Evolutionary conservation across 2,113 vertebrate genomes (phyloP).

Genomic region (Engraulis encrasicolus): DNA sequence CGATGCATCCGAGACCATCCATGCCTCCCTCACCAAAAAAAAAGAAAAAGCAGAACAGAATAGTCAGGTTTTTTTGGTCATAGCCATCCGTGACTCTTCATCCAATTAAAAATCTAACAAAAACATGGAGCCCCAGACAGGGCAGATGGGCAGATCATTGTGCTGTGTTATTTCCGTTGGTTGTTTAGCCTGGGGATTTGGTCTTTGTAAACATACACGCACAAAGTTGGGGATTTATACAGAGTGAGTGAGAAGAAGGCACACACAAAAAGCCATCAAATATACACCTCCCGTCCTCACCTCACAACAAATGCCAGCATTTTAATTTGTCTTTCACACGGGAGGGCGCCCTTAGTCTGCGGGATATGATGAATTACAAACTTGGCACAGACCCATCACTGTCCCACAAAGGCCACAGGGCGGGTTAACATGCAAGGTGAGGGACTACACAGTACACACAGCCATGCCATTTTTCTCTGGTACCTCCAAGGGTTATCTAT

Average conservation of each 20-base stretch:
- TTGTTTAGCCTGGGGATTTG: background rate
- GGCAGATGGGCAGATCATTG: background rate
- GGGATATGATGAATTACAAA: background rate
- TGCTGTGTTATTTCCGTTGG: conserved; percentile 16
- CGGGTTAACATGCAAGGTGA: background rate
- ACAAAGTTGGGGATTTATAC: conserved; percentile 22
- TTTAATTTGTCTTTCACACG: conserved; percentile 4
- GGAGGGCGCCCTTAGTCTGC: background rate
- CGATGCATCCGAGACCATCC: background rate
- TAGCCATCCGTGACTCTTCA: conserved; percentile 4
- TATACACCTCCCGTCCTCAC: background rate
- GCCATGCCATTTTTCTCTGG: background rate
- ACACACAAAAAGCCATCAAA: background rate
- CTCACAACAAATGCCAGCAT: background rate
- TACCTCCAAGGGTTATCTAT: background rate
- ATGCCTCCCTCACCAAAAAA: too few species aligned
- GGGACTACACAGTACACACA: background rate
- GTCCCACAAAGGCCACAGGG: background rate
- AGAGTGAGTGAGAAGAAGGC: background rate
- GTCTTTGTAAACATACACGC: conserved; percentile 18
- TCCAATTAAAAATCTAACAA: conserved; percentile 13
- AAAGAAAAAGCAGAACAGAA: background rate
- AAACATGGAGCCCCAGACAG: background rate
- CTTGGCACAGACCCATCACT: background rate
- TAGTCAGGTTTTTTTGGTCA: background rate